A percentile compares a stretch with the other conserved stretches of the same genome.
Conservation (phyloP, 1,140 invertebrate species). For the Drosophila dunni region DNA sequence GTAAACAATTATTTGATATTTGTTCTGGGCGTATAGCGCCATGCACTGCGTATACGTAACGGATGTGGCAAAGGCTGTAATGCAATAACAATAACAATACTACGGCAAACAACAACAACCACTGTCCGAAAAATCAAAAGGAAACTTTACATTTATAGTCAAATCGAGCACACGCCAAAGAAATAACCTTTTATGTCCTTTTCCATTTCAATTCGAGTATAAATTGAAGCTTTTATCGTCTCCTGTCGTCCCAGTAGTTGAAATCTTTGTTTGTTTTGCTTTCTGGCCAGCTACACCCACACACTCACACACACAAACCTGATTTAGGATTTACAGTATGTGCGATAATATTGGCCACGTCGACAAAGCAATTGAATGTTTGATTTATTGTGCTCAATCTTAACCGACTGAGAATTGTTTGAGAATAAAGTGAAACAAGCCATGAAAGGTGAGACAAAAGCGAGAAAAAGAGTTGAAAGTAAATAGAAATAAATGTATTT, state of each 20-base stretch:
- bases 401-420: constrained; percentile 11
- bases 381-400: constrained; percentile 34
- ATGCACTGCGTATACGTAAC: constrained; percentile 59
- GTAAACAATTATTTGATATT: constrained; percentile 69
- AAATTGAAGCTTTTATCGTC: constrained; percentile 20
- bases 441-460: constrained; percentile 2
- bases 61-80: constrained; percentile 20
- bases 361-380: constrained; percentile 39
- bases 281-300: constrained; percentile 10
- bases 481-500: too few relatives aligned
- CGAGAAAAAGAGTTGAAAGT: neutral
- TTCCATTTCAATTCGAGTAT: constrained; percentile 11
- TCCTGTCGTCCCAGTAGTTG: neutral
- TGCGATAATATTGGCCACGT: constrained; percentile 14
- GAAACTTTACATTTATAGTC: constrained; percentile 10
- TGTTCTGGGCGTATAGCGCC: constrained; percentile 39
- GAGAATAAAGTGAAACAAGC: constrained; percentile 10
- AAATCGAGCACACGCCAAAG: constrained; percentile 1
- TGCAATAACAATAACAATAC: constrained; percentile 1
- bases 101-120: neutral
- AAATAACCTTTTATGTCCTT: constrained; percentile 18
- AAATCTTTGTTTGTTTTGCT: constrained; percentile 5
- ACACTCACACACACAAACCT: constrained; percentile 9
- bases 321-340: constrained; percentile 28
- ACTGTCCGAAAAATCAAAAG: constrained; percentile 5